These are phyloP conservation scores for Dasyornis broadbenti DNA, from an alignment of 2,113 vertebrate species.

Conservation along the genomic window DNA sequence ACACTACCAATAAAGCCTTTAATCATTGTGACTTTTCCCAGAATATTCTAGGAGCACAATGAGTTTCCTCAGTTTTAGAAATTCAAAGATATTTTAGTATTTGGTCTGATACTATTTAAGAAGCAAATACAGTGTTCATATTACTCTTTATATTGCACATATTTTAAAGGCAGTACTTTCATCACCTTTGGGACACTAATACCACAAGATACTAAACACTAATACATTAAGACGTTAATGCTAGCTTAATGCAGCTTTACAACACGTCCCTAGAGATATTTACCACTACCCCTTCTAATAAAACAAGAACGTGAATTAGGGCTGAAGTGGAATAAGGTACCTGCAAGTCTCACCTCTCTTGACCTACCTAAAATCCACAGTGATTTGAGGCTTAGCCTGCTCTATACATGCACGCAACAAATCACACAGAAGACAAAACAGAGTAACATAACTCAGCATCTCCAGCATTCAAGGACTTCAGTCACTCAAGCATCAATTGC, in stretches of 20 bases:
- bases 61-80: not conserved
- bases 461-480: not conserved
- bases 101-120: not conserved
- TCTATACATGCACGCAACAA: not conserved
- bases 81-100: not conserved
- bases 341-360: not conserved
- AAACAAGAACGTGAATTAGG: slow-evolving; percentile 7
- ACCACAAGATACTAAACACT: slow-evolving; percentile 2
- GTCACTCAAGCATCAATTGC: not conserved
- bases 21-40: not conserved
- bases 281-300: slow-evolving; percentile 26
- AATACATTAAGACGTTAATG: slow-evolving; percentile 29
- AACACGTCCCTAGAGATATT: slow-evolving; percentile 35
- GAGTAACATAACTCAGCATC: not conserved
- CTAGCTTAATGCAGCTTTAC: slow-evolving; percentile 56
- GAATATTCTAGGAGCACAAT: not conserved
- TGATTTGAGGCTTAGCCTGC: not conserved
- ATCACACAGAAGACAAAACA: not conserved
- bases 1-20: not conserved
- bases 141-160: not conserved
- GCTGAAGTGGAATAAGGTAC: slow-evolving; percentile 1
- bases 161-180: slow-evolving; percentile 15
- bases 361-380: not conserved
- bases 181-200: slow-evolving; percentile 36
- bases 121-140: not conserved